Conservation (phyloP, 1,140 invertebrate genomes). For the Condylostylus longicornis region DNA sequence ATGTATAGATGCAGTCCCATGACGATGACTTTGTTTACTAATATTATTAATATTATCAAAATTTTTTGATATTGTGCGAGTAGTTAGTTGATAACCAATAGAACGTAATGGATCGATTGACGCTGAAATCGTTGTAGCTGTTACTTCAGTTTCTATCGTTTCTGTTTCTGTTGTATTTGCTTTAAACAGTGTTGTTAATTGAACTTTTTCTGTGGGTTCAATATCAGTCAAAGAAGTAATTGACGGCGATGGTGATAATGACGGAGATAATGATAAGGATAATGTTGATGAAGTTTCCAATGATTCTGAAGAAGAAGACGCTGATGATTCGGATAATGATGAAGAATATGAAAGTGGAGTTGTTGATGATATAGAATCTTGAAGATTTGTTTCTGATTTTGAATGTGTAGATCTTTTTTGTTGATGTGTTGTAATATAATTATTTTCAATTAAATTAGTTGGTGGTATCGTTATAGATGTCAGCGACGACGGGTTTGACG, state of each 20-base stretch:
- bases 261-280: neutral
- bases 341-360: conserved; percentile 18
- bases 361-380: neutral
- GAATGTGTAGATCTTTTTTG: neutral
- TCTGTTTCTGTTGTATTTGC: neutral
- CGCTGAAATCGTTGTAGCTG: neutral
- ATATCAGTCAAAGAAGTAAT: neutral
- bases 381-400: neutral
- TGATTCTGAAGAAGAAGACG: conserved; percentile 1
- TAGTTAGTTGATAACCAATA: neutral
- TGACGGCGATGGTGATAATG: conserved; percentile 2
- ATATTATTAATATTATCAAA: neutral
- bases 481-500: conserved; percentile 25
- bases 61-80: neutral
- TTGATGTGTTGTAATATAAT: conserved; percentile 5
- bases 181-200: too few species aligned
- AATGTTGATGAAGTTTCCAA: conserved; percentile 1
- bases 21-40: neutral
- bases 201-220: neutral
- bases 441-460: conserved; percentile 10
- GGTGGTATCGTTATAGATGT: conserved; percentile 11
- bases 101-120: conserved; percentile 1
- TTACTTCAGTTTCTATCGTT: neutral
- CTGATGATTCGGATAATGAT: conserved; percentile 1
- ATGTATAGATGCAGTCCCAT: neutral